Conservation (phyloP, 1,140 invertebrate genomes). For the Armadillidium nasatum region DNA sequence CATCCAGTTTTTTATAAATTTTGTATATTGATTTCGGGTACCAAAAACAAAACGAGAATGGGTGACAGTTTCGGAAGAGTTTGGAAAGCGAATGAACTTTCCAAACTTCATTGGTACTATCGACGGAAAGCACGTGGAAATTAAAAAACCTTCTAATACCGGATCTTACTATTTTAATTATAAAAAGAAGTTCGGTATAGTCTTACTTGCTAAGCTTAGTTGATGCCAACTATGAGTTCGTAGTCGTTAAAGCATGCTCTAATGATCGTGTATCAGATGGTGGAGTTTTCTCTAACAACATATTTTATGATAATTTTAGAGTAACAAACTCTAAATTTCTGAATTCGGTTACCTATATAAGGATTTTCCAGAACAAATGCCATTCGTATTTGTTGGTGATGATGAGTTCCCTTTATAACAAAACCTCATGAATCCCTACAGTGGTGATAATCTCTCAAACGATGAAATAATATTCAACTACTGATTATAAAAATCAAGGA, state of each 20-base stretch:
- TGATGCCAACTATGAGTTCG: conserved; percentile 9
- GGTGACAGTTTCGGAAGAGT: not conserved
- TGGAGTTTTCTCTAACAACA: no score
- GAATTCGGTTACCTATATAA: no score
- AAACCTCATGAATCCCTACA: no score
- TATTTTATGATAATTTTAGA: no score
- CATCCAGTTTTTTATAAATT: not conserved
- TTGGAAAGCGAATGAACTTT: not conserved
- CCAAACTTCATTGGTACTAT: not conserved
- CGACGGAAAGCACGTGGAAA: conserved; percentile 1
- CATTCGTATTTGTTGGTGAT: no score
- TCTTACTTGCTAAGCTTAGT: not conserved
- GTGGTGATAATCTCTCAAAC: no score
- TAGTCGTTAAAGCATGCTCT: no score
- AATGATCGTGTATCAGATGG: not conserved
- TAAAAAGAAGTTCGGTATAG: conserved; percentile 7
- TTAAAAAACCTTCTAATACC: not conserved
- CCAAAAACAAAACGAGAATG: not conserved
- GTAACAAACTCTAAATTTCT: no score
- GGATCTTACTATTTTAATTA: conserved; percentile 12
- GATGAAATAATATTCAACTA: no score
- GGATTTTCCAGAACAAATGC: no score
- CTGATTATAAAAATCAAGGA: no score
- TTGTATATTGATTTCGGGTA: not conserved
- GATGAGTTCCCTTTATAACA: no score